Percentiles rank a stretch among this genome's conserved stretches.
Conservation (phyloP, 2,113 vertebrate genomes). For the Sprattus sprattus region DNA sequence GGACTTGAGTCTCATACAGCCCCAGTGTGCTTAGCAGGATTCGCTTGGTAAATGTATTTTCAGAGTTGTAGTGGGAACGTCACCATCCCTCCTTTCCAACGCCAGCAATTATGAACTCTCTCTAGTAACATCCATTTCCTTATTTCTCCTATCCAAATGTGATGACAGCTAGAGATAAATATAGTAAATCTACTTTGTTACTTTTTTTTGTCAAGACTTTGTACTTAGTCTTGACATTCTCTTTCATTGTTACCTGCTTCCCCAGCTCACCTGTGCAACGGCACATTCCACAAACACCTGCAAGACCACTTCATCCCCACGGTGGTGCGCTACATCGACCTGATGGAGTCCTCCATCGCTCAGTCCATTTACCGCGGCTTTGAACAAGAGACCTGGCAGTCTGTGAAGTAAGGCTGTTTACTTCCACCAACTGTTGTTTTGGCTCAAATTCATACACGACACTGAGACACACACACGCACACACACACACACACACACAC, state of each 20-base stretch:
- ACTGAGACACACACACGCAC: background rate
- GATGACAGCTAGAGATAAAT: background rate
- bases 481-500: background rate
- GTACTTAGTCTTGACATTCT: background rate
- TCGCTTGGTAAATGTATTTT: background rate
- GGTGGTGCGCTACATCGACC: constrained; percentile 94
- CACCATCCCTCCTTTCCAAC: background rate
- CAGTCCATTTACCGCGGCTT: constrained; percentile 96
- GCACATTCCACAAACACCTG: constrained; percentile 93
- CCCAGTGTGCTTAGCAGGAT: constrained; percentile 60
- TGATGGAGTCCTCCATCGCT: constrained; percentile 98
- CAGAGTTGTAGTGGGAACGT: background rate
- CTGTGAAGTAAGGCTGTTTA: constrained; percentile 87
- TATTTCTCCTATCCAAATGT: background rate
- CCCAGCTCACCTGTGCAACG: constrained; percentile 90
- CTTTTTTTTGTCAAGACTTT: too few species aligned
- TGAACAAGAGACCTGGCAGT: constrained; percentile 95
- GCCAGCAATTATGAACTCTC: constrained; percentile 12
- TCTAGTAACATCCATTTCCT: constrained; percentile 7
- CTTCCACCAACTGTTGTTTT: background rate
- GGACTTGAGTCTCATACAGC: constrained; percentile 97
- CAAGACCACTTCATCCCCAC: constrained; percentile 91
- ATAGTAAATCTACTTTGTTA: background rate
- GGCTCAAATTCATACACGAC: background rate
- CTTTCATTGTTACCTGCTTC: constrained; percentile 33